phyloP scores from a whole-genome alignment of 2,797 vertebrate genomes.

The Perdix hodgsoniae region DNA sequence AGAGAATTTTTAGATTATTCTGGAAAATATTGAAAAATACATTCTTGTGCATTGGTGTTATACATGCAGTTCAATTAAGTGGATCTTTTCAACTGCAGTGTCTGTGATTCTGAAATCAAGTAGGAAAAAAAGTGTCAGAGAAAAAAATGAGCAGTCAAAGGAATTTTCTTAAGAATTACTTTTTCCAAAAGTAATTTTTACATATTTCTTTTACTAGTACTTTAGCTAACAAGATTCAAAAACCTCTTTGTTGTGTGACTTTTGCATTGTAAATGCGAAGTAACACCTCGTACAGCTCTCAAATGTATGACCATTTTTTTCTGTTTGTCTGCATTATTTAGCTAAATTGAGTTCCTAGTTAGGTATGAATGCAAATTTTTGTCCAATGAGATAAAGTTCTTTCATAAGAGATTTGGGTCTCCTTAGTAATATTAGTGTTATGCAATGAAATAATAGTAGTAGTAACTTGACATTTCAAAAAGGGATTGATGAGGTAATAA shows the following conservation, averaged over 20 bases:
- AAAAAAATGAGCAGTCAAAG: neutral
- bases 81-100: neutral
- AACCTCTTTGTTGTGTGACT: neutral
- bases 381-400: neutral
- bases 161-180: neutral
- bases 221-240: neutral
- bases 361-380: neutral
- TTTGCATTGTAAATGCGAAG: neutral
- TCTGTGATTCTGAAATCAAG: neutral
- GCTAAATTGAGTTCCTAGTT: neutral
- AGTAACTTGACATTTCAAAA: neutral
- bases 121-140: neutral
- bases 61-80: neutral
- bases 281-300: neutral
- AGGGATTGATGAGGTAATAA: neutral
- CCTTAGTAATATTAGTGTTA: neutral
- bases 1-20: neutral
- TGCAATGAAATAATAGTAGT: neutral
- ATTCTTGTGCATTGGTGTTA: neutral
- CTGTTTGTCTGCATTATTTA: neutral
- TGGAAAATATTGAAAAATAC: neutral
- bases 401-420: neutral
- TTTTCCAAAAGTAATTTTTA: neutral
- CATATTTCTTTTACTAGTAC: neutral
- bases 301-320: neutral